A percentile compares a stretch with the other conserved stretches of the same genome.
Evolutionary conservation across 2,113 vertebrate genomes (phyloP).

Genomic region (Corapipo altera): DNA sequence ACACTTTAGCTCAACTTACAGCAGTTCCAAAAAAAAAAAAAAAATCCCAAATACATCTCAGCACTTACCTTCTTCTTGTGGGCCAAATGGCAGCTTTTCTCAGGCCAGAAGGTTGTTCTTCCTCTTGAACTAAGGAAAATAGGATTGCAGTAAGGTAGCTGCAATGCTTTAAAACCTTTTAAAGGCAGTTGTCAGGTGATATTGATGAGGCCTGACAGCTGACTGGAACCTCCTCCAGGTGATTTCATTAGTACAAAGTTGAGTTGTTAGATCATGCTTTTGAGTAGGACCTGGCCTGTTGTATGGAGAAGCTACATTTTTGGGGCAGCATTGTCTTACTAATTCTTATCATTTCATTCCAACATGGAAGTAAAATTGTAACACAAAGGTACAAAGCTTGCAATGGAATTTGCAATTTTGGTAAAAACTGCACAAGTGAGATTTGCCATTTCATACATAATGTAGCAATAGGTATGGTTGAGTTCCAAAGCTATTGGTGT

Average conservation of each 20-base stretch:
- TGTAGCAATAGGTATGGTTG: neutral
- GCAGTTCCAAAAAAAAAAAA: neutral
- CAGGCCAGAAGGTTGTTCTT: rapidly evolving
- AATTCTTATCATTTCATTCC: neutral
- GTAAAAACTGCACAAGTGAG: neutral
- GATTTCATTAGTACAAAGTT: neutral
- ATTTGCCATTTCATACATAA: neutral
- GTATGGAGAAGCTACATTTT: neutral
- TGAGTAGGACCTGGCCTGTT: neutral
- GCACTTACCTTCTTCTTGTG: neutral
- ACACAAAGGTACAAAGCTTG: neutral
- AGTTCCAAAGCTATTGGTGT: neutral
- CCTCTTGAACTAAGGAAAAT: rapidly evolving
- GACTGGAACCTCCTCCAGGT: neutral
- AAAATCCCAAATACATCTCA: rapidly evolving
- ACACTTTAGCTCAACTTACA: neutral
- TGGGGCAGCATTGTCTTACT: neutral
- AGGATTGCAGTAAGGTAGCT: rapidly evolving
- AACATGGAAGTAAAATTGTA: neutral
- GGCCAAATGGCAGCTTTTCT: neutral
- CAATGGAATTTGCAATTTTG: neutral
- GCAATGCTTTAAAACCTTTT: neutral
- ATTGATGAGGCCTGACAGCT: neutral
- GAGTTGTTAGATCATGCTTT: neutral
- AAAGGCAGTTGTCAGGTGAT: neutral